Base-by-base conservation (phyloP, 2,888 invertebrate genomes). In the Watsonalla binaria region DNA sequence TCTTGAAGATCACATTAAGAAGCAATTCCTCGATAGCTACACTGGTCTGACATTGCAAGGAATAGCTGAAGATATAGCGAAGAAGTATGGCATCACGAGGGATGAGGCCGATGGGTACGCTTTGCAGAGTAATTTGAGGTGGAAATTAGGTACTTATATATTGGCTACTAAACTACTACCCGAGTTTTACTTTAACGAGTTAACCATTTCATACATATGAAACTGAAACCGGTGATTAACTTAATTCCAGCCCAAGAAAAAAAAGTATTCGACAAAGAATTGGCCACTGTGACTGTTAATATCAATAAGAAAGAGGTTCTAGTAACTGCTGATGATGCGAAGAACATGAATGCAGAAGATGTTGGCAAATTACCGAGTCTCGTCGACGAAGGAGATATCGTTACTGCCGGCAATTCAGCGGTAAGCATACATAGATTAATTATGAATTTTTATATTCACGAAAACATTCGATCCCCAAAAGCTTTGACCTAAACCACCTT, bases 361-460 rank as follows among this genome's bases (percentile, higher is more conserved):
- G 85, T 99, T n/a, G 92, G 92, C 15, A 95, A 95, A 79, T 86
- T 98, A 51, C 93, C 95, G 0, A 84, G 96, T 0, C 89, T 97
- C 13, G 95, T 98, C 79, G 95, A 97, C 75, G 95, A 96, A 77
- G 94, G 95, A 64, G 96, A 96, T 24, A 92, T 96, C 13, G 96
- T 98, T 6, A 98, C 97, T 37, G 95, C 96, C 58, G 97, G 96
- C 47, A 95, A 96, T 70, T 96, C 98, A 56, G 96, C 97, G 42
- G 97, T 97, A 91, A 92, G 93, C 74, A 51, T 37, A 35, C 2
- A 47, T 49, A 39, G 42, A 24, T 24, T 24, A 24, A 1, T 1
- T 24, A 24, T 24, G 24, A 24, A 24, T 24, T 4, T 42, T 9
- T 42, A 42, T 11, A 11, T 42, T 42, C 0, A 11, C 5, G 1